Conservation (phyloP, 30 jellyfish, hydroid and myxozoan species). For the Rhopilema esculentum region DNA sequence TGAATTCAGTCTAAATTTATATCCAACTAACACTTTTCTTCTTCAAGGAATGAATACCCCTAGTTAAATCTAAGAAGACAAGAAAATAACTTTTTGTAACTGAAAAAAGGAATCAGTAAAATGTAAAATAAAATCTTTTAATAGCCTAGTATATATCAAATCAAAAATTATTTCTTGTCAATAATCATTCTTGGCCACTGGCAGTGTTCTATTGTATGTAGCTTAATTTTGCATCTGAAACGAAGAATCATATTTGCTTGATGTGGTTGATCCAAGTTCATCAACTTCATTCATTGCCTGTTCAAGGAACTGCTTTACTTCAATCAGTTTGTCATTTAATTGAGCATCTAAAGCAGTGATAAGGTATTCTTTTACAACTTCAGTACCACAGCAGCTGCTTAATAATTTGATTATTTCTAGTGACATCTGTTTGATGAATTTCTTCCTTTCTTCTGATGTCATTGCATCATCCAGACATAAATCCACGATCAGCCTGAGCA, state of each 20-base stretch:
- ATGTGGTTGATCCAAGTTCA: neutral
- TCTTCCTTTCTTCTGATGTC: conserved; percentile 9
- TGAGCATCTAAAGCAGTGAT: conserved; percentile 12
- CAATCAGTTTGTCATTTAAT: conserved; percentile 15
- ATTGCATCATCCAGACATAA: conserved; percentile 5
- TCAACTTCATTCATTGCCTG: conserved; percentile 22
- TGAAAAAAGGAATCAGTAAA: too few relatives aligned
- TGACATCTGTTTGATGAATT: neutral
- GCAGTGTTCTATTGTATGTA: neutral
- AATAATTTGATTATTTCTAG: conserved; percentile 6
- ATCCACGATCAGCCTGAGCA: conserved; percentile 53
- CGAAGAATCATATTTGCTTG: neutral
- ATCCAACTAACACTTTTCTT: too few relatives aligned
- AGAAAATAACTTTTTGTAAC: too few relatives aligned
- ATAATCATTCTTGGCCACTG: neutral
- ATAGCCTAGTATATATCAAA: neutral
- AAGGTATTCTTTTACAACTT: conserved; percentile 26
- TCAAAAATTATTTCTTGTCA: too few relatives aligned
- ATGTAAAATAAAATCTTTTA: too few relatives aligned
- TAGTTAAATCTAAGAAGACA: too few relatives aligned
- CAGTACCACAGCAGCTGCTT: conserved; percentile 58
- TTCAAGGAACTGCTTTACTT: conserved; percentile 15
- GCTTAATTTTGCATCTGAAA: too few relatives aligned
- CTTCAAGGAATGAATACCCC: too few relatives aligned
- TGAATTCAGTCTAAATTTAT: too few relatives aligned